Evolutionary conservation across 92 coral and sea anemone genomes (phyloP), one percentile per base, ranked within the genome.

Genomic region (Epizoanthus illoricatus): DNA sequence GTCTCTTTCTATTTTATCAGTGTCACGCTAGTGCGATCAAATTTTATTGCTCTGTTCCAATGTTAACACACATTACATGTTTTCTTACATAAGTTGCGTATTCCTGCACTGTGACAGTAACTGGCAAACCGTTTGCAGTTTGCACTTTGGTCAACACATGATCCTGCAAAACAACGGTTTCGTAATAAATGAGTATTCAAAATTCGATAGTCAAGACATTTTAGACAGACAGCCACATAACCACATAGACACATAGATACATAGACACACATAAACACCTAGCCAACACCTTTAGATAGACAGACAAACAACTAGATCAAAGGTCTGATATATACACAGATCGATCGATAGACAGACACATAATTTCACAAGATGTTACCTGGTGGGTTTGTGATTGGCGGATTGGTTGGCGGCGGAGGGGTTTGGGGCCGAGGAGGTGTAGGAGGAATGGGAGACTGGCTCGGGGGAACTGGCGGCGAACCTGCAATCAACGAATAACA

Each of bases 401-500:
- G 81, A 41, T 64, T 19, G 52, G 81, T 76, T 61, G 81, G 70
- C 21, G 16, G 81, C 12, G 81, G 81, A n/a, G 81, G 70, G 63
- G 81, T 40, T 40, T 76, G 81, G 58, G 81, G 70, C 70, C 65
- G 62, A 76, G 81, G 70, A 13, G 69, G 58, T 16, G 81, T 75
- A n/a, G 69, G 54, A 60, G 81, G 69, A 23, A 60, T 55, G 20
- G 81, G 81, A 36, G 59, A 41, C 57, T 76, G 69, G 81, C 69
- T 39, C 20, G 68, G 68, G 13, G 70, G 52, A 74, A 57, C n/a
- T 57, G 80, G 81, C 21, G 70, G 81, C 21, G 70, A 40, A 76
- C 21, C 81, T 76, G 81, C 21, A 68, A 68, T 10, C 52, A 68
- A 68, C 17, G 6, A 12, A 28, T 36, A 65, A 65, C 6, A 17